Evolutionary conservation across 2,888 invertebrate genomes (phyloP).

Genomic region (Nomada flava): DNA sequence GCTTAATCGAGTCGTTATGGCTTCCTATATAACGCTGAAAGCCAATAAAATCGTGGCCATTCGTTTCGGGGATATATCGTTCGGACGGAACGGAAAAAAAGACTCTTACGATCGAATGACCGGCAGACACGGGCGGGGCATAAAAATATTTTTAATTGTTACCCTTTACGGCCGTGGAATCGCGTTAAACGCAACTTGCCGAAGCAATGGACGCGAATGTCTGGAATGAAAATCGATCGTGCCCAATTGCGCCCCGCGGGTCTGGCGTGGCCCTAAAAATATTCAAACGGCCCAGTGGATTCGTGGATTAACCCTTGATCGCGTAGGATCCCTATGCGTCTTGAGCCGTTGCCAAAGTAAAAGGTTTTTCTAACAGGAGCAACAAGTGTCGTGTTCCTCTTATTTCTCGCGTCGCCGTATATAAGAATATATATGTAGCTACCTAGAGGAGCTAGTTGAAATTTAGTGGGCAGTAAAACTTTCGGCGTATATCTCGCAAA

Average conservation of each 20-base stretch:
- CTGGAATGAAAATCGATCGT: conserved; percentile 26
- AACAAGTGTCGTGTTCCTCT: conserved; percentile 79
- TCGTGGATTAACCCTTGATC: conserved; percentile 39
- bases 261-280: background rate
- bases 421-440: conserved; percentile 59
- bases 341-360: conserved; percentile 43
- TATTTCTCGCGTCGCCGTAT: conserved; percentile 66
- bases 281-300: conserved; percentile 9
- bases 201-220: background rate
- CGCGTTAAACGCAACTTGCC: conserved; percentile 36
- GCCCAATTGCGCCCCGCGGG: background rate
- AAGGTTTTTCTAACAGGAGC: conserved; percentile 66
- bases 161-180: conserved; percentile 23
- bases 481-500: conserved; percentile 80
- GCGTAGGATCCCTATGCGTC: conserved; percentile 28
- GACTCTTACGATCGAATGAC: conserved; percentile 54
- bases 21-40: conserved; percentile 71
- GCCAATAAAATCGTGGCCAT: conserved; percentile 70
- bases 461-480: conserved; percentile 82
- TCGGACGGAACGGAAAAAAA: conserved; percentile 27
- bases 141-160: conserved; percentile 69
- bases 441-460: conserved; percentile 74
- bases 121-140: conserved; percentile 43
- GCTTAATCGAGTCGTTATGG: conserved; percentile 74
- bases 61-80: conserved; percentile 60